These are phyloP conservation scores for Melanotaenia maccullochi DNA, from an alignment of 2,797 vertebrate species.

Conservation along the genomic window DNA sequence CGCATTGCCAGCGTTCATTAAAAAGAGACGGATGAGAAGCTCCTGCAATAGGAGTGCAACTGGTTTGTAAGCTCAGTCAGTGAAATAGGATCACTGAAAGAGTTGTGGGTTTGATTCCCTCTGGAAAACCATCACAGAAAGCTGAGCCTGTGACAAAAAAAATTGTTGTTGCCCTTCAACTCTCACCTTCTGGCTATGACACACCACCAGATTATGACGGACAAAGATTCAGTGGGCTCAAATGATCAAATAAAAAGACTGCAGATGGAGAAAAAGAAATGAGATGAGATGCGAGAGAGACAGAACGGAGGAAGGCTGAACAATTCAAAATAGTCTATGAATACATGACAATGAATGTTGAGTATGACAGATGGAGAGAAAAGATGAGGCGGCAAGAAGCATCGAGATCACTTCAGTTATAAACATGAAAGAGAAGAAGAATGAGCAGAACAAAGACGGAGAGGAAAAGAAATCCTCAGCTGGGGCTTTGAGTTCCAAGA, in stretches of 20 bases:
- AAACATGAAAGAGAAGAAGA: constrained; percentile 32
- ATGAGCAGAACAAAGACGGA: constrained; percentile 48
- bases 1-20: constrained; percentile 42
- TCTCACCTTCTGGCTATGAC: constrained; percentile 2
- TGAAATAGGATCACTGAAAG: constrained; percentile 30
- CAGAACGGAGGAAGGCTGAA: constrained; percentile 34
- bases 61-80: constrained; percentile 25
- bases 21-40: constrained; percentile 35
- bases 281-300: constrained; percentile 19
- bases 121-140: constrained; percentile 28
- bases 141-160: not conserved
- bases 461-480: constrained; percentile 43
- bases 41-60: constrained; percentile 49
- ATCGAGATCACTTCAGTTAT: constrained; percentile 54
- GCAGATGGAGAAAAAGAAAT: constrained; percentile 41
- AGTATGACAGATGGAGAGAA: constrained; percentile 58
- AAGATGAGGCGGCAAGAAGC: constrained; percentile 44
- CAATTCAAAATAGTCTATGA: constrained; percentile 51
- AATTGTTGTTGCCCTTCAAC: constrained; percentile 12
- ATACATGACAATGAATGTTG: constrained; percentile 37
- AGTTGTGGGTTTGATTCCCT: constrained; percentile 41
- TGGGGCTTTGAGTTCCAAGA: constrained; percentile 39
- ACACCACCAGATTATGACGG: constrained; percentile 28
- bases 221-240: constrained; percentile 29
- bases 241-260: constrained; percentile 45